Conservation (phyloP, 2,113 vertebrate genomes). For the Laticauda colubrina region DNA sequence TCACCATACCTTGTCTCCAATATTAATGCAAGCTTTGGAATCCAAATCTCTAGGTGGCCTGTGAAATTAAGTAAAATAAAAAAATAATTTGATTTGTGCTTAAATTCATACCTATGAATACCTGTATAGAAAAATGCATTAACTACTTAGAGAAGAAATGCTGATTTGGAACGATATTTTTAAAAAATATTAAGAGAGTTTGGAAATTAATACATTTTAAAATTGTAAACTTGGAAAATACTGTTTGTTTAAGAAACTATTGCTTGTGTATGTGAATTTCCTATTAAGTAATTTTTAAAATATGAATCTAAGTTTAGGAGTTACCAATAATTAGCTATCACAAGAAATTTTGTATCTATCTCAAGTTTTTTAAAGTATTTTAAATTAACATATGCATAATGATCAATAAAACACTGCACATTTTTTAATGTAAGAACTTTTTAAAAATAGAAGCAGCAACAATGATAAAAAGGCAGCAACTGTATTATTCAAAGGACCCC, state of each 20-base stretch:
- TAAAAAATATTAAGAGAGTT: not conserved
- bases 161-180: not conserved
- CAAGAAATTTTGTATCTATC: not conserved
- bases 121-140: not conserved
- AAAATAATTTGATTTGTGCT: not conserved
- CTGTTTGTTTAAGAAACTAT: not conserved
- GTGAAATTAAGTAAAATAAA: slow-evolving; percentile 13
- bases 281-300: not conserved
- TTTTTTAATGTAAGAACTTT: not conserved
- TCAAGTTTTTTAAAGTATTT: not conserved
- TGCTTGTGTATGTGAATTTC: not conserved
- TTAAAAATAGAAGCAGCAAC: not conserved
- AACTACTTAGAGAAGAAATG: not conserved
- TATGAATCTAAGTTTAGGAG: not conserved
- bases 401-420: not conserved
- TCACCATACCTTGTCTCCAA: slow-evolving; percentile 88
- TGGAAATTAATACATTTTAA: not conserved
- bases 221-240: not conserved
- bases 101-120: not conserved
- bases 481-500: not conserved
- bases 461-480: not conserved
- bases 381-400: not conserved
- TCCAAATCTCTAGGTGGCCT: slow-evolving; percentile 95
- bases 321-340: not conserved
- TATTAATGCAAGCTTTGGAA: slow-evolving; percentile 92